These are phyloP conservation scores for Edolisoma coerulescens DNA, from an alignment of 2,113 vertebrate genomes.

Conservation along the genomic window DNA sequence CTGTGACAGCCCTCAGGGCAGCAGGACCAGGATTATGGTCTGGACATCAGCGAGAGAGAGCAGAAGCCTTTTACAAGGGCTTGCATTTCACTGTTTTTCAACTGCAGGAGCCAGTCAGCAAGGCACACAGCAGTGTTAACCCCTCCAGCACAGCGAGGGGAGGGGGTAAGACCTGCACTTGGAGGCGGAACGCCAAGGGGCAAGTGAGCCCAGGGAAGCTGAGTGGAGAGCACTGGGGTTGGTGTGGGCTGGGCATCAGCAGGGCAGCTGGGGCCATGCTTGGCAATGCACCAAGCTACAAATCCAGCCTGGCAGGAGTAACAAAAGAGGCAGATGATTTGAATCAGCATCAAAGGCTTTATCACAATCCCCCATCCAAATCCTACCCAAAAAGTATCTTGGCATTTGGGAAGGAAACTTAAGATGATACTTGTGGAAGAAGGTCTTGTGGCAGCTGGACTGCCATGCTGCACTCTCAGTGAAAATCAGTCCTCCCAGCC, in stretches of 20 bases:
- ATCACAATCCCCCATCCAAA: not conserved
- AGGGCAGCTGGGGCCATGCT: not conserved
- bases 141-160: not conserved
- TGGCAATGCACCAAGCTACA: not conserved
- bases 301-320: not conserved
- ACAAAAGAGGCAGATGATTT: not conserved
- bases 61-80: not conserved
- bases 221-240: not conserved
- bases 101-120: not conserved
- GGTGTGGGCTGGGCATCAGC: not conserved
- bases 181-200: not conserved
- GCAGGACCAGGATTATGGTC: not conserved
- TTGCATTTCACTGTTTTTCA: not conserved
- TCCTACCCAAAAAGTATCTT: not conserved
- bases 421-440: not conserved
- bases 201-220: fast-evolving
- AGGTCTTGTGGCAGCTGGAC: not conserved
- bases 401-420: not conserved
- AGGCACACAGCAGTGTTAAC: not conserved
- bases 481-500: not conserved
- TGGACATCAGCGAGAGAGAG: fast-evolving
- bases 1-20: not conserved
- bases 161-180: not conserved
- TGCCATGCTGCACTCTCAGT: not conserved
- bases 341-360: not conserved